Evolutionary conservation across 2,113 vertebrate genomes (phyloP), one percentile per base, ranked within the genome.

Genomic region (Entomyzon cyanotis): DNA sequence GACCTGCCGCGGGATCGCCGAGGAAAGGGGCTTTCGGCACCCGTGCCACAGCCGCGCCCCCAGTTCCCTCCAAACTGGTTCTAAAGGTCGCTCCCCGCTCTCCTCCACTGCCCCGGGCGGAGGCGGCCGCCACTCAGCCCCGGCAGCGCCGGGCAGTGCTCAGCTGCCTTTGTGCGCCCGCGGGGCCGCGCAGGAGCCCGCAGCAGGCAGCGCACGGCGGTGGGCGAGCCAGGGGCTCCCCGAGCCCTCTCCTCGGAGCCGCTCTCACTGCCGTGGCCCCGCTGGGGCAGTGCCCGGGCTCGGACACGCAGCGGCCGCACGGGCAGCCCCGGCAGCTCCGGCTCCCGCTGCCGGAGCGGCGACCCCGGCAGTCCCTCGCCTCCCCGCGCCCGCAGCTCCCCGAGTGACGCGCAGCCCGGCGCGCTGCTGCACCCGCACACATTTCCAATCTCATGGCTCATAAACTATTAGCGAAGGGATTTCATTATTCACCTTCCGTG

Each of bases 381-480:
- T 65, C 21, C 30, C 64, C 9, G 64, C 33, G 14, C 64, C 35
- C 37, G 37, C 86, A 17, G 77, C 69, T 65, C 16, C 33, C 53
- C 62, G n/a, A 12, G 62, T 12, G 62, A 59, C 60, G 52, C 75
- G 31, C 75, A 49, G 65, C 49, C 75, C 41, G 41, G 25, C 67
- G 49, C 69, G 28, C 87, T 50, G 70, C 11, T 97, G 97, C 96
- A 71, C 87, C 97, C 98, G 98, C 98, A 98, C 97, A 97, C 98
- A 97, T 98, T 99, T 99, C 98, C 99, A 99, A 99, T 99, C 99
- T 99, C 99, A 99, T 99, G 99, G 98, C 98, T 98, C 99, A 99
- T 99, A 99, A 99, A 99, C 98, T 98, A 98, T 99, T 98, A 99
- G 98, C 98, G 97, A 98, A 96, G 98, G 98, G 98, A 96, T 97